Conservation (phyloP, 2,113 vertebrate genomes). For the Clarias batrachus region DNA sequence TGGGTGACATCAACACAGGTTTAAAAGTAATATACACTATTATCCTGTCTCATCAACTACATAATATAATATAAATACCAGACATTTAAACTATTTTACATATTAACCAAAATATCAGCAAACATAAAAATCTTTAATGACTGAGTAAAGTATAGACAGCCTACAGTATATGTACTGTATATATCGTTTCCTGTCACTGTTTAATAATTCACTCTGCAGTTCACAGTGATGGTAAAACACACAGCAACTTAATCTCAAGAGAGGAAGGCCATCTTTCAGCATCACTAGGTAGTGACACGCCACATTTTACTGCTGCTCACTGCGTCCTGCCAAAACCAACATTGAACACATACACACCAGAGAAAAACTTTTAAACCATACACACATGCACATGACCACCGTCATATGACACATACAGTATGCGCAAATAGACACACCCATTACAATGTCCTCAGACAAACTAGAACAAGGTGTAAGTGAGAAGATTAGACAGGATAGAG, state of each 20-base stretch:
- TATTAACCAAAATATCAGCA: neutral
- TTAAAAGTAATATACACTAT: too few species aligned
- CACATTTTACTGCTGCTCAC: conserved; percentile 37
- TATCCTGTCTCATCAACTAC: too few species aligned
- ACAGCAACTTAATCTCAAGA: conserved; percentile 14
- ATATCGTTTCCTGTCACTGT: neutral
- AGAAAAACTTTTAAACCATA: neutral
- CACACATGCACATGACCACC: neutral
- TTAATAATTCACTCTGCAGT: conserved; percentile 2
- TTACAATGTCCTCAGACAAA: neutral
- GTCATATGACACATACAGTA: neutral
- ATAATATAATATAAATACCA: neutral
- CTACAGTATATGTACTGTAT: neutral
- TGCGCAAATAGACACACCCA: neutral
- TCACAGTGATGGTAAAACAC: neutral
- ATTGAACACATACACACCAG: neutral
- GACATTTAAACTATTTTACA: neutral
- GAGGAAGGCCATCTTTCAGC: conserved; percentile 40
- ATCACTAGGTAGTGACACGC: conserved; percentile 17
- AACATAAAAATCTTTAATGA: neutral
- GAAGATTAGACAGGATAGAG: neutral
- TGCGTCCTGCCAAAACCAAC: conserved; percentile 52
- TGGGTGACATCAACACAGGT: too few species aligned
- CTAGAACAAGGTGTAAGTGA: neutral
- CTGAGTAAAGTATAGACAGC: neutral